Evolutionary conservation across 2,888 invertebrate species (phyloP).

Genomic region (Pecten maximus): DNA sequence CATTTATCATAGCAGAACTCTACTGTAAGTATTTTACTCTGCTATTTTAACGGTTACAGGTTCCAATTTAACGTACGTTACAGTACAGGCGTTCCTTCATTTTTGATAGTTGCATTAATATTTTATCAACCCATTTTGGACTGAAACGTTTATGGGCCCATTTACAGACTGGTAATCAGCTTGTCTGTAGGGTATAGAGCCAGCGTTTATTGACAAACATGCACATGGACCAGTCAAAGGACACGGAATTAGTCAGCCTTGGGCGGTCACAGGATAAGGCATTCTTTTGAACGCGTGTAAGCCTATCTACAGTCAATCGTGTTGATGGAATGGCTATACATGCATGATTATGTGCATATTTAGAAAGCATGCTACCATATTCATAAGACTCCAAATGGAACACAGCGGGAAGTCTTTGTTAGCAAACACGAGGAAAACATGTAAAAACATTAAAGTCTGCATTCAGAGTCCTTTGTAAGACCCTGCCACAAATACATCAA

Average conservation of each 20-base stretch:
- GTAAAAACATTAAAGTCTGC: neutral
- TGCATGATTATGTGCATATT: slow-evolving; percentile 9
- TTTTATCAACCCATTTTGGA: neutral
- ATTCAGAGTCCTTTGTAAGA: neutral
- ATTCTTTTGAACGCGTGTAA: neutral
- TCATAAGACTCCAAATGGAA: neutral
- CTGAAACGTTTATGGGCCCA: neutral
- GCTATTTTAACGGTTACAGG: neutral
- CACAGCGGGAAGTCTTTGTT: neutral
- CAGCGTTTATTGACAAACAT: neutral
- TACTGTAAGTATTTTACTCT: neutral
- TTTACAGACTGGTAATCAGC: neutral
- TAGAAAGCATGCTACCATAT: neutral
- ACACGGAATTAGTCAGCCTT: neutral
- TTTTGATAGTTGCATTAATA: neutral
- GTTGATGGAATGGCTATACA: neutral
- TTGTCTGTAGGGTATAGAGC: neutral
- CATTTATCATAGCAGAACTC: neutral
- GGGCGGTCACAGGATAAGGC: neutral
- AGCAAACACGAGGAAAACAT: neutral
- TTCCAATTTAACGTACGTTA: neutral
- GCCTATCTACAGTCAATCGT: neutral
- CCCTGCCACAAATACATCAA: neutral
- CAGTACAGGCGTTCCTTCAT: neutral
- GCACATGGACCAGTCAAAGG: neutral